Evolutionary conservation across 2,888 invertebrate species (phyloP).

Genomic region (Stenodema calcarata): DNA sequence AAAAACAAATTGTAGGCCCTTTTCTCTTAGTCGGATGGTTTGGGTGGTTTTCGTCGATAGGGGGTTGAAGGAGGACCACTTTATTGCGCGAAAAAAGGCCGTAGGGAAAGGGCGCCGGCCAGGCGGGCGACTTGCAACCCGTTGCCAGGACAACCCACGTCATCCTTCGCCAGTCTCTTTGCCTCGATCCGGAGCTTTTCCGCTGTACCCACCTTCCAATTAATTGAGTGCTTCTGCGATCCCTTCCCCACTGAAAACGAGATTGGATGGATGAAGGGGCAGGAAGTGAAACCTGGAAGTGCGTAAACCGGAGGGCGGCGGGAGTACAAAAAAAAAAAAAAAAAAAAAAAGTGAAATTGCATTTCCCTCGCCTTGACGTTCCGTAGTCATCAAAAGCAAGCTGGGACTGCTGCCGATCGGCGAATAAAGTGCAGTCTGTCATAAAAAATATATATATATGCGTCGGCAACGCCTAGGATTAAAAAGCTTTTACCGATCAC

Average conservation of each 20-base stretch:
- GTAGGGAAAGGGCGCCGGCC: conserved; percentile 25
- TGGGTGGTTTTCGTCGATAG: not conserved
- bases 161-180: conserved; percentile 4
- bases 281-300: not conserved
- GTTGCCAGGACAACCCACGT: conserved; percentile 17
- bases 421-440: not conserved
- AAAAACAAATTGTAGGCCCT: conserved; percentile 43
- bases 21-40: not conserved
- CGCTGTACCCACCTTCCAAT: conserved; percentile 35
- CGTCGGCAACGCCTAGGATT: not conserved
- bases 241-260: not conserved
- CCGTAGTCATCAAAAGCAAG: not conserved
- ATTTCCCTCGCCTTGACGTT: not conserved
- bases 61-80: not conserved
- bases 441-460: not conserved
- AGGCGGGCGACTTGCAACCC: conserved; percentile 38
- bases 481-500: not conserved
- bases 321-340: not conserved
- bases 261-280: not conserved
- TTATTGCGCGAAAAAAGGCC: conserved; percentile 15
- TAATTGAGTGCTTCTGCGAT: conserved; percentile 37
- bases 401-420: not conserved
- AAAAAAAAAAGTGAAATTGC: conserved; percentile 16
- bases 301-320: not conserved
- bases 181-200: not conserved